Conservation (phyloP, 1,140 invertebrate species). For the Sesamia nonagrioides region DNA sequence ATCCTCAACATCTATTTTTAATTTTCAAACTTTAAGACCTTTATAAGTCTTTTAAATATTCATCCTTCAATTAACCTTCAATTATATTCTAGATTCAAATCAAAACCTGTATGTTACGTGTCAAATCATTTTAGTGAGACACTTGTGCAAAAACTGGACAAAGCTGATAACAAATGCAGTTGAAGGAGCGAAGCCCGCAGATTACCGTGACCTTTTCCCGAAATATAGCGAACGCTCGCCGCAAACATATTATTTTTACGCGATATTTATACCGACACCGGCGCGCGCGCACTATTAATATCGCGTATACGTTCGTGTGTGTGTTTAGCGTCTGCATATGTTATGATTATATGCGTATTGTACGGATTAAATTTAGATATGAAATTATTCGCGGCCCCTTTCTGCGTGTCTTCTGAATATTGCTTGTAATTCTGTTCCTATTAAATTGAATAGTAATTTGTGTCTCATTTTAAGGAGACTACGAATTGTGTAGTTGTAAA, state of each 20-base stretch:
- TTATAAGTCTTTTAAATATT: neutral
- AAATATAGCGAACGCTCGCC: slow-evolving; percentile 47
- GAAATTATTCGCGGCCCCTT: slow-evolving; percentile 40
- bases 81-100: too few species aligned
- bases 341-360: slow-evolving; percentile 44
- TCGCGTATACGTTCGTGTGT: slow-evolving; percentile 3
- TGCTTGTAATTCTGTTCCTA: slow-evolving; percentile 3
- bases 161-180: slow-evolving; percentile 17
- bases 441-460: neutral
- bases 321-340: slow-evolving; percentile 27
- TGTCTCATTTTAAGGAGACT: neutral
- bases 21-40: neutral
- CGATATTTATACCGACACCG: slow-evolving; percentile 51
- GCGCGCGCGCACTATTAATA: slow-evolving; percentile 50
- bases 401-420: slow-evolving; percentile 15
- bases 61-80: neutral
- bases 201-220: slow-evolving; percentile 56
- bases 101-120: too few species aligned
- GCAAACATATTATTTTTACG: slow-evolving; percentile 51
- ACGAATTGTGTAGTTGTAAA: neutral
- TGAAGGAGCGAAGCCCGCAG: slow-evolving; percentile 40
- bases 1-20: neutral
- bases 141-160: too few species aligned
- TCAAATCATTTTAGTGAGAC: neutral
- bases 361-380: slow-evolving; percentile 43